Conservation (phyloP, 1,140 invertebrate species). For the Achatina immaculata region DNA sequence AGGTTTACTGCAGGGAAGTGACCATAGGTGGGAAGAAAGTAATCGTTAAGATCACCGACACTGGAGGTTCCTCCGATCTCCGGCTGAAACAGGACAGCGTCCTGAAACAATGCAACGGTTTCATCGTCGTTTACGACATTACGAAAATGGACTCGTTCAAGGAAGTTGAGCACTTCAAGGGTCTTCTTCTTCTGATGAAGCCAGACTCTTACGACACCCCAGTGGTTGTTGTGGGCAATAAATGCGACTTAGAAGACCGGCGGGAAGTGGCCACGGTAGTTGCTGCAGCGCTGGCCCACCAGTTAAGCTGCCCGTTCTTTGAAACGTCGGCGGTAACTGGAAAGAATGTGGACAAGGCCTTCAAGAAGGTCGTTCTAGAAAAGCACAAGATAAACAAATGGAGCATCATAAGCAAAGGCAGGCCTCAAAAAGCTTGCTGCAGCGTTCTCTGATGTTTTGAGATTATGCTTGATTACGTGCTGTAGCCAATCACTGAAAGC, state of each 20-base stretch:
- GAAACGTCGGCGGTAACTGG: conserved; percentile 96
- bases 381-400: conserved; percentile 81
- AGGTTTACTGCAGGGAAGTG: conserved; percentile 98
- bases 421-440: too few relatives aligned
- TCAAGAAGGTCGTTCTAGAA: conserved; percentile 97
- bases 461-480: too few relatives aligned
- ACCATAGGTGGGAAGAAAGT: conserved; percentile 98
- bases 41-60: conserved; percentile 98
- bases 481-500: too few relatives aligned
- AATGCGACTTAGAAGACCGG: conserved; percentile 96
- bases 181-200: conserved; percentile 96
- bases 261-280: conserved; percentile 81
- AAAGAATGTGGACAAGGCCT: conserved; percentile 97
- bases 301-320: conserved; percentile 96
- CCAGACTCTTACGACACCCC: conserved; percentile 95
- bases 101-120: conserved; percentile 80
- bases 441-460: too few relatives aligned
- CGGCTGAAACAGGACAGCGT: conserved; percentile 74
- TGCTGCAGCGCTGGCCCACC: conserved; percentile 86
- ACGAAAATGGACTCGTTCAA: conserved; percentile 93
- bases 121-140: conserved; percentile 96
- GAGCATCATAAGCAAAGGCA: too few relatives aligned
- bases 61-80: conserved; percentile 87
- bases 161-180: conserved; percentile 97
- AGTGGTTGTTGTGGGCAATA: conserved; percentile 88